Conservation (phyloP, 2,888 invertebrate genomes). For the Calliphora vomitoria region DNA sequence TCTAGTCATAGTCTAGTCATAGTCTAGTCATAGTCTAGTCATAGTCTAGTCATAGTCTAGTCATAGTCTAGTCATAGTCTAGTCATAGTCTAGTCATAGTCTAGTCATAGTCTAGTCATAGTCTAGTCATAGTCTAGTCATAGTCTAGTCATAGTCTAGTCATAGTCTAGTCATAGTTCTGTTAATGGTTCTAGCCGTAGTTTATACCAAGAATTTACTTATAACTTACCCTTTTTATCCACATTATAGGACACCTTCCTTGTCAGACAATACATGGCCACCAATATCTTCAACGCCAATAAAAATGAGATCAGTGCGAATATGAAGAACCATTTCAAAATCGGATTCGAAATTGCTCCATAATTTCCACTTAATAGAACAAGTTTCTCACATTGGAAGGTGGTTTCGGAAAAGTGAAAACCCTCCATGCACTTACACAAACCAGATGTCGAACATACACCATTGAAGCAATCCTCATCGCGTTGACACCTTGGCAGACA, state of each 20-base stretch:
- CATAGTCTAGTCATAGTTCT: background rate
- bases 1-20: too few relatives aligned
- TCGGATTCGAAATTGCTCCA: slow-evolving; percentile 8
- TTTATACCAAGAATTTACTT: background rate
- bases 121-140: background rate
- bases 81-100: background rate
- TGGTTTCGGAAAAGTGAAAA: slow-evolving; percentile 45
- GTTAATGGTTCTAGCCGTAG: background rate
- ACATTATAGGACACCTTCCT: slow-evolving; percentile 74
- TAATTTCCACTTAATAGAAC: slow-evolving; percentile 2
- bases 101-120: background rate
- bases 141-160: background rate
- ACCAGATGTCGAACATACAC: slow-evolving; percentile 28
- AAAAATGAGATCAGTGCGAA: slow-evolving; percentile 70
- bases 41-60: too few relatives aligned
- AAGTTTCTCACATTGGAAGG: slow-evolving; percentile 31
- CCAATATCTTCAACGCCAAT: slow-evolving; percentile 67
- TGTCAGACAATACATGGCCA: slow-evolving; percentile 69
- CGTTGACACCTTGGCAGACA: slow-evolving; percentile 46
- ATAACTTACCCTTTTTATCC: slow-evolving; percentile 72
- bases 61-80: too few relatives aligned
- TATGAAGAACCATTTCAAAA: slow-evolving; percentile 69
- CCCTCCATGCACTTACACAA: slow-evolving; percentile 66
- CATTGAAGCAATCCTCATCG: slow-evolving; percentile 45
- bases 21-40: too few relatives aligned